Percentiles rank a stretch among this genome's conserved stretches.
phyloP scores from a whole-genome alignment of 2,113 vertebrate species.

The Donacobius atricapilla region DNA sequence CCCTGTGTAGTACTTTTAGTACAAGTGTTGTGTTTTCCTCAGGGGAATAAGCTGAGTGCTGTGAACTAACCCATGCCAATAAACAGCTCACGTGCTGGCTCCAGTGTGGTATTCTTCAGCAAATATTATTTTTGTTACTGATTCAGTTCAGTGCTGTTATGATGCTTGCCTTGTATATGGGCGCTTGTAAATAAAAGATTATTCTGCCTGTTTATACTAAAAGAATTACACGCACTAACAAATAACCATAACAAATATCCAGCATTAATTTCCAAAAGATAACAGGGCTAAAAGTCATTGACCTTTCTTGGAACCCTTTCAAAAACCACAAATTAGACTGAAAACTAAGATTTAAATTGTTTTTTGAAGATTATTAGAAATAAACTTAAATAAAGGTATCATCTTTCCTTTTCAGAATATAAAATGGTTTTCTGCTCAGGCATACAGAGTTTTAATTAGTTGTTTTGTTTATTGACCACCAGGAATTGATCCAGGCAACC shows the following conservation, averaged over 20 bases:
- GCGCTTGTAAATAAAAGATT: not conserved
- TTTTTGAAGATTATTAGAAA: not conserved
- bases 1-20: not conserved
- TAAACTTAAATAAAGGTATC: not conserved
- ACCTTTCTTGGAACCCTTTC: not conserved
- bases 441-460: not conserved
- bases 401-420: not conserved
- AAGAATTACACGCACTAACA: not conserved
- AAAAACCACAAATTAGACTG: not conserved
- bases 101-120: not conserved
- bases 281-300: not conserved
- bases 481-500: not conserved
- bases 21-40: not conserved
- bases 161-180: not conserved
- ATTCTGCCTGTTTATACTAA: not conserved
- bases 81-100: not conserved
- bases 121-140: not conserved
- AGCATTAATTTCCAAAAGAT: not conserved
- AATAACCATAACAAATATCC: not conserved
- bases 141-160: not conserved
- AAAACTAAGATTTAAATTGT: not conserved
- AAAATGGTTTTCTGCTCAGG: rapidly evolving
- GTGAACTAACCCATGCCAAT: not conserved
- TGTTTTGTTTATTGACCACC: not conserved
- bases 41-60: not conserved